Evolutionary conservation across 2,113 vertebrate genomes (phyloP), one percentile per base, ranked within the genome.

Genomic region (Heterocephalus glaber): DNA sequence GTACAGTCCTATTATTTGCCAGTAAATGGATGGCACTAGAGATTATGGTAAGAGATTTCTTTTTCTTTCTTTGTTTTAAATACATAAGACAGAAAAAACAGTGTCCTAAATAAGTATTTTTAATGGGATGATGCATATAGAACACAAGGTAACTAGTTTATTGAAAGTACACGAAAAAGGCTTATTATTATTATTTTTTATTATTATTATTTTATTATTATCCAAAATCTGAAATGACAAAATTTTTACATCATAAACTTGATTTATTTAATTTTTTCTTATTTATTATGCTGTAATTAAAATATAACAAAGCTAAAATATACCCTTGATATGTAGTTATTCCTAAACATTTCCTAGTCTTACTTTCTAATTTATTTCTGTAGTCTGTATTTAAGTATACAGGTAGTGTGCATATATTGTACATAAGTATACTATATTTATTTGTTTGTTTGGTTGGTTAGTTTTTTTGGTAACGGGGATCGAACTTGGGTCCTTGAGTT

Each of bases 301-400:
- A 17, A 90, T 81, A n/a, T 5, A 93, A 76, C 26, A 90, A 61
- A 80, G 35, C 13, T 61, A 74, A 0, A 11, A 38, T 54, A 65
- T n/a, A 58, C 0, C 74, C 8, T 63, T 52, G 3, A 7, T 58
- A 30, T 63, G 1, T 49, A 26, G 28, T 0, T 60, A 90, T 92
- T 83, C 35, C 56, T 60, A 44, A 49, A 63, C 70, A 14, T 76
- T 89, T 90, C 41, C 33, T 82, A 65, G 9, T 54, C 6, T 44
- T 66, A 33, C 60, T 87, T 76, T 91, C 30, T 79, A 60, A 35
- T 79, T 89, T 83, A 84, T 96, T 49, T 54, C 30, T 90, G 9
- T 11, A 68, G n/a, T 54, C 58, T 1, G 0, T 16, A 72, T 82
- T 49, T 49, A 49, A 49, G 5, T 49, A 49, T 49, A 49, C 47